Base-by-base conservation (phyloP, 2,888 invertebrate species). In the Emesis castigata region DNA sequence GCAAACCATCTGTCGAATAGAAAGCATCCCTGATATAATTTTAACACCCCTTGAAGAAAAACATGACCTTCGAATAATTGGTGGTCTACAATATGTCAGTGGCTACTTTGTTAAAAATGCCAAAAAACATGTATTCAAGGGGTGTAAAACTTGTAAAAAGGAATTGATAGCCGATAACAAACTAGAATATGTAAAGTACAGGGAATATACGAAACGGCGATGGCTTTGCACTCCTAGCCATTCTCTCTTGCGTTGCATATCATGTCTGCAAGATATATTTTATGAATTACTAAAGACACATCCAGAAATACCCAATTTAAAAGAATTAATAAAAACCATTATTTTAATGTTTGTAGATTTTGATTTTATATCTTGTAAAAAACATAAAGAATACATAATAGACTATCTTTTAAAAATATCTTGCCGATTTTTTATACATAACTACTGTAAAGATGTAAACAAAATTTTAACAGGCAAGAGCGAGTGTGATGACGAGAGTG, bases 81-180 rank as follows among this genome's bases (percentile, higher is more conserved):
- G 75, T 5, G 79, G 75, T 2, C 66, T 80, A 18, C 58, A 75
- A 70, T 80, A 80, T 71, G 73, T 86, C 14, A 79, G 77, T 62
- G 80, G 83, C 20, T 86, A 84, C 79, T 83, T 86, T 53, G 9
- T 69, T 73, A 56, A 81, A 79, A 73, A 62, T 26, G 44, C 66
- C 31, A 75, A 79, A 56, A 78, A 79, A 79, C 74, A 73, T 34
- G 61, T 82, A n/a, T 80, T 81, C 73, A 78, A 83, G 75, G 73
- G 71, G 14, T 81, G 80, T 69, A 8, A 18, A 34, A 18, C 39
- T 20, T 84, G 84, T 39, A 78, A 75, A n/a, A 48, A 14, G 18
- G 53, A 82, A n/a, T n/a, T n/a, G n/a, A n/a, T n/a, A n/a, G n/a
- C n/a, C n/a, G n/a, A n/a, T n/a, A n/a, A n/a, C n/a, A n/a, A n/a